These are phyloP conservation scores for Calyptommatus sinebrachiatus DNA, from an alignment of 2,113 vertebrate genomes.

Conservation along the genomic window DNA sequence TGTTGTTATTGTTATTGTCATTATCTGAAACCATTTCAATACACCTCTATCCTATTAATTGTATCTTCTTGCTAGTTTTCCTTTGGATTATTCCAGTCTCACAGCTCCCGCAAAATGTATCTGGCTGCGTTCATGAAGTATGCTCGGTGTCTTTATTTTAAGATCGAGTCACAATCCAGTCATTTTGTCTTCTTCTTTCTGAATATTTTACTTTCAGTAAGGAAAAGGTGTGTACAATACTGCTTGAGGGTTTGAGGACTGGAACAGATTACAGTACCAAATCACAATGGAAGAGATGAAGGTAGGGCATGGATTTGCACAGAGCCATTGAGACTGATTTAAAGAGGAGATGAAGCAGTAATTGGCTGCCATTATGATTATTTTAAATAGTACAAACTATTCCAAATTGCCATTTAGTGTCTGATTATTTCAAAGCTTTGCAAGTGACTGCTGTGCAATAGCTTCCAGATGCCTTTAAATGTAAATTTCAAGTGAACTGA, in stretches of 20 bases:
- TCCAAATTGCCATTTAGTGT: slow-evolving; percentile 23
- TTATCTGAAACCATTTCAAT: too few species aligned
- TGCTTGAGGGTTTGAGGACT: not conserved
- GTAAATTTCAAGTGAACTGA: not conserved
- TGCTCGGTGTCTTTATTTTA: too few species aligned
- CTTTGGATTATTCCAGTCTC: too few species aligned
- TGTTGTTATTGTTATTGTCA: too few species aligned
- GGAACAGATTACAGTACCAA: not conserved
- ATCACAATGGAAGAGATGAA: not conserved
- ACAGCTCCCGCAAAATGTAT: too few species aligned
- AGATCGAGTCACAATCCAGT: not conserved
- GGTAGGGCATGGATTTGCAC: not conserved
- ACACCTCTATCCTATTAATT: too few species aligned
- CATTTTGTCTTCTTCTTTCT: too few species aligned
- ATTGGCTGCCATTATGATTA: slow-evolving; percentile 26
- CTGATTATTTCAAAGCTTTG: slow-evolving; percentile 24
- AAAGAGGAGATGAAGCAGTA: slow-evolving; percentile 18
- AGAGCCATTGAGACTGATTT: slow-evolving; percentile 16
- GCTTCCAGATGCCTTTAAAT: not conserved
- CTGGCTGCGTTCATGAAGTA: too few species aligned
- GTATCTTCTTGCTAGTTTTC: too few species aligned
- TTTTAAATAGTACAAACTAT: slow-evolving; percentile 12
- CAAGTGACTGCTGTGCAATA: not conserved
- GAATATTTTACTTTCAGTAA: not conserved
- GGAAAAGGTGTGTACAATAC: not conserved